Conservation (phyloP, 1,140 invertebrate genomes). For the Teleopsis dalmanni region DNA sequence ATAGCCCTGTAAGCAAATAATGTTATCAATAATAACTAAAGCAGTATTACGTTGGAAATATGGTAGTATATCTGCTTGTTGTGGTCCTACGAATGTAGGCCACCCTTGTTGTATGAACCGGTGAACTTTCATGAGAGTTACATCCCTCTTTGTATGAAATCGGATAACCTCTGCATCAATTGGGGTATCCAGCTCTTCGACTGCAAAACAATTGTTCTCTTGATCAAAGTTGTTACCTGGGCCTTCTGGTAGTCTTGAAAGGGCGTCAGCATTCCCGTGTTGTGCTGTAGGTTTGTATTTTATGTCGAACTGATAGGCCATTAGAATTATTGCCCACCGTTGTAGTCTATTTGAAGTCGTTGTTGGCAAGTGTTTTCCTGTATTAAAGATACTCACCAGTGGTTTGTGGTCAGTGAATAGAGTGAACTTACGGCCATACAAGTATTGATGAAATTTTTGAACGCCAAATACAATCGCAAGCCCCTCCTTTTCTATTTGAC, state of each 20-base stretch:
- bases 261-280: constrained; percentile 20
- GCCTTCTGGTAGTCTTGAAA: constrained; percentile 19
- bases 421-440: constrained; percentile 31
- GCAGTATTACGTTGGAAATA: constrained; percentile 1
- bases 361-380: constrained; percentile 20
- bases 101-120: neutral
- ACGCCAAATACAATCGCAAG: neutral
- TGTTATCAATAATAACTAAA: neutral
- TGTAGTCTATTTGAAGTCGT: constrained; percentile 26
- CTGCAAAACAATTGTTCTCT: neutral
- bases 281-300: constrained; percentile 15
- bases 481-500: constrained; percentile 14
- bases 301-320: constrained; percentile 19
- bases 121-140: neutral
- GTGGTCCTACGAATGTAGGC: no score
- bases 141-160: neutral
- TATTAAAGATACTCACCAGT: constrained; percentile 32
- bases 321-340: constrained; percentile 24
- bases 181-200: neutral
- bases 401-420: constrained; percentile 48
- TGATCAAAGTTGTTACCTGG: neutral
- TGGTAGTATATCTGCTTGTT: constrained; percentile 3
- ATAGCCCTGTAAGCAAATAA: constrained; percentile 31
- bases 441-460: neutral
- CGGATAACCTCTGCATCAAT: neutral